Percentiles rank a stretch among this genome's conserved stretches.
phyloP scores from a whole-genome alignment of 2,888 invertebrate genomes.

The Limnephilus marmoratus region DNA sequence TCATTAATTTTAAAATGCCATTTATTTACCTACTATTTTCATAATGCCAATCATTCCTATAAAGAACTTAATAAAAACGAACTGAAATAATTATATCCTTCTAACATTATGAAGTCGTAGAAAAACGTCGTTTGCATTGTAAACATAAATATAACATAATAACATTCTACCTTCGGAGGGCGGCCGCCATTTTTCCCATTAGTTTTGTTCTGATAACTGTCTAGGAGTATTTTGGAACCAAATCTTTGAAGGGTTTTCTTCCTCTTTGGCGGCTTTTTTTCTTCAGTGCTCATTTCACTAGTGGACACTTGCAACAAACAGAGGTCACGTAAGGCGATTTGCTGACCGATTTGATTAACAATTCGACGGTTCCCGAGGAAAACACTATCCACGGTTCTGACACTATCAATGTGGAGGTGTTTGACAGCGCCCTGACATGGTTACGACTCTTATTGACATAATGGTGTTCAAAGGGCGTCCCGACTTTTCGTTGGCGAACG shows the following conservation, averaged over 20 bases:
- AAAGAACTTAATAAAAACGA: too few relatives aligned
- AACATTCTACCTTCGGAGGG: slow-evolving; percentile 61
- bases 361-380: not conserved
- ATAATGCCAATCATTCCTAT: too few relatives aligned
- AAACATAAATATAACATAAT: not conserved
- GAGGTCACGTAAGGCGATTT: not conserved
- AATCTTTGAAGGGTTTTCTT: slow-evolving; percentile 56
- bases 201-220: slow-evolving; percentile 61
- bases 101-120: too few relatives aligned
- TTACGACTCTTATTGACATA: slow-evolving; percentile 50
- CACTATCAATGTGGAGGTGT: not conserved
- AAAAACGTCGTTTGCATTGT: too few relatives aligned
- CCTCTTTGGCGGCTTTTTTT: slow-evolving; percentile 53
- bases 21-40: too few relatives aligned
- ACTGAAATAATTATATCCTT: too few relatives aligned
- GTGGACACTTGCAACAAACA: not conserved
- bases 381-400: not conserved
- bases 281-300: slow-evolving; percentile 47
- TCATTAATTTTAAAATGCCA: too few relatives aligned
- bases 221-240: slow-evolving; percentile 61
- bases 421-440: not conserved
- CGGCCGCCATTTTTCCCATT: slow-evolving; percentile 59
- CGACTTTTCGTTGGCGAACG: slow-evolving; percentile 1
- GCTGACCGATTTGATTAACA: not conserved
- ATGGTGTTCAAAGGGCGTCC: slow-evolving; percentile 18